phyloP scores from a whole-genome alignment of 2,797 vertebrate species.

The Poecile montanus region DNA sequence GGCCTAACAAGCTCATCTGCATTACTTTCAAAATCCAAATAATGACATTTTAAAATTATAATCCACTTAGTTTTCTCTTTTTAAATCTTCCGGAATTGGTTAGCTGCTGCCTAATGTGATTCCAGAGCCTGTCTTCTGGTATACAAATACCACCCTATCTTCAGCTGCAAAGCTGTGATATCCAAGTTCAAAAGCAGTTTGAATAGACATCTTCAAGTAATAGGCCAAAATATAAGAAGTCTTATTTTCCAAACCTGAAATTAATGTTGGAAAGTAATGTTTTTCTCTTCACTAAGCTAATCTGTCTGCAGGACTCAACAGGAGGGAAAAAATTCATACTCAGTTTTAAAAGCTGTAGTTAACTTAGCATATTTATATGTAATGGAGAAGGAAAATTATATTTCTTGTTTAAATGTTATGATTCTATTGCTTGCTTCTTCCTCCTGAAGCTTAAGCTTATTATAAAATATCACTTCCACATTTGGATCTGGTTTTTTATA shows the following conservation, averaged over 20 bases:
- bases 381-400: neutral
- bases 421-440: neutral
- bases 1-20: constrained; percentile 13
- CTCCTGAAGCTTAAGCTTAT: neutral
- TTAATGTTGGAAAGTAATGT: neutral
- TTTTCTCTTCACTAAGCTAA: constrained; percentile 8
- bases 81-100: constrained; percentile 12
- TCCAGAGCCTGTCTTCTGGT: neutral
- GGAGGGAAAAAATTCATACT: neutral
- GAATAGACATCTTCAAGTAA: constrained; percentile 1
- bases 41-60: constrained; percentile 38
- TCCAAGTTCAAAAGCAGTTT: constrained; percentile 23
- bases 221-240: neutral
- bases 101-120: constrained; percentile 12
- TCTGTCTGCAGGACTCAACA: neutral
- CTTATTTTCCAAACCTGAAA: constrained; percentile 13
- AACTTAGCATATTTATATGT: neutral
- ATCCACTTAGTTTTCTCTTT: constrained; percentile 19
- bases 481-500: neutral
- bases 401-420: neutral
- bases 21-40: constrained; percentile 31
- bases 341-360: neutral
- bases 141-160: neutral
- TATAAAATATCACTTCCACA: neutral
- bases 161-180: constrained; percentile 19